Conservation (phyloP, 2,888 invertebrate species). For the Leucoptera coffeella region DNA sequence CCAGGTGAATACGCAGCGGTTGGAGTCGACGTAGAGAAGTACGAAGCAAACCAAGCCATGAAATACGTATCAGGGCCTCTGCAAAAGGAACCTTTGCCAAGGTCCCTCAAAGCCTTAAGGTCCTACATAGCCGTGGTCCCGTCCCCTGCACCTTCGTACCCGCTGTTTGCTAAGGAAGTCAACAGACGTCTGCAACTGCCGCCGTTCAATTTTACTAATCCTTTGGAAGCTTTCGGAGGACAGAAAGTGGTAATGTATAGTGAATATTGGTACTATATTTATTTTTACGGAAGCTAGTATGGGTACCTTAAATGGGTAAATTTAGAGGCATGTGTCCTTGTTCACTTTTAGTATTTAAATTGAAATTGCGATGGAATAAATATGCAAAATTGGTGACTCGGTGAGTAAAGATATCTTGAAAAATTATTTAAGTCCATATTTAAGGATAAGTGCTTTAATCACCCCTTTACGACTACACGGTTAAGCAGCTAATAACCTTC, state of each 20-base stretch:
- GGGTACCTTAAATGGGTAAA: too few species aligned
- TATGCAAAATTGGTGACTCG: too few species aligned
- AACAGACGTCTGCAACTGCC: slow-evolving; percentile 78
- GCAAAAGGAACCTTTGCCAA: slow-evolving; percentile 53
- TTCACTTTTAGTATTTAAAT: too few species aligned
- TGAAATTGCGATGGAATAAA: too few species aligned
- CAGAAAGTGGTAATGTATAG: slow-evolving; percentile 58
- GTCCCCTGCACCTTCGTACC: slow-evolving; percentile 65
- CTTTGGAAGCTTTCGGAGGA: slow-evolving; percentile 64
- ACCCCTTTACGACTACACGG: too few species aligned
- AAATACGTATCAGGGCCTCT: slow-evolving; percentile 76
- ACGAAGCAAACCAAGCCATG: slow-evolving; percentile 69
- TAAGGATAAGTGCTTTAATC: too few species aligned
- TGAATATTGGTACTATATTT: slow-evolving; percentile 3
- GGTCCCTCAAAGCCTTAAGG: slow-evolving; percentile 65
- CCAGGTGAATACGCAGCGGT: slow-evolving; percentile 91
- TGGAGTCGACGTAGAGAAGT: slow-evolving; percentile 86
- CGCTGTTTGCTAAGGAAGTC: slow-evolving; percentile 68
- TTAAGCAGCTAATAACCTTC: too few species aligned
- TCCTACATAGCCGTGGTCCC: slow-evolving; percentile 81
- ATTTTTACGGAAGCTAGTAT: too few species aligned
- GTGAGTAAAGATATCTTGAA: too few species aligned
- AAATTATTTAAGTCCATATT: too few species aligned
- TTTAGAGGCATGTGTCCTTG: too few species aligned
- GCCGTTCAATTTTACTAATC: slow-evolving; percentile 85